Evolutionary conservation across 2,888 invertebrate genomes (phyloP), one percentile per base, ranked within the genome.

Genomic region (Elegia similella): DNA sequence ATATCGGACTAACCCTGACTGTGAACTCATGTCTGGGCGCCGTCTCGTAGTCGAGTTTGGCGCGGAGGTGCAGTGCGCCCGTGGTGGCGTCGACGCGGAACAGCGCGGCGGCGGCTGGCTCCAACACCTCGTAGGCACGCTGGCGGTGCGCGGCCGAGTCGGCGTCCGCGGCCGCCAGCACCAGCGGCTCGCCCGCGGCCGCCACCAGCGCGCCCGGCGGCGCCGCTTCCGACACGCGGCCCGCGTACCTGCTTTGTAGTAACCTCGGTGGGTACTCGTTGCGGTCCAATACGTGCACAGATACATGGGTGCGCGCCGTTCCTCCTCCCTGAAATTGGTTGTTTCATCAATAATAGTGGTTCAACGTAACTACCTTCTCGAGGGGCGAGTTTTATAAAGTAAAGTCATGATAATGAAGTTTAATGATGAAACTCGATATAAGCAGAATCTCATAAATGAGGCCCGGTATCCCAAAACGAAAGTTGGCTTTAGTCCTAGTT

Each of bases 61-160:
- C 93, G 32, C 95, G 94, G 0, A 96, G 95, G 69, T 95, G 93
- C 63, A 98, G 95, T 43, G 98, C 97, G 56, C 98, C 98, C 3
- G 98, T 98, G 66, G 95, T 95, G 50, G 96, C 94, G 84, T 98
- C 97, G 62, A 98, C 95, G 76, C 95, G 94, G 85, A 98, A 98
- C 75, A 94, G 95, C 66, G 94, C 93, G 62, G 95, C 93, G 1
- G 97, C 96, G 61, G 94, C 86, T 56, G 95, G 94, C 80, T 97
- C 97, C 57, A 96, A 92, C 64, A 99, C 96, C 78, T 96, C 95
- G 86, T 95, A 99, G 70, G 95, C 94, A 59, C 99, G 92, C 67
- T 96, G 93, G 29, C 96, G 95, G 88, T 98, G 96, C 52, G 95
- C 93, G 73, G 97, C 95, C 43, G 96, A 95, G 90, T 99, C 99